phyloP scores from a whole-genome alignment of 2,888 invertebrate species.

The Cactoblastis cactorum region DNA sequence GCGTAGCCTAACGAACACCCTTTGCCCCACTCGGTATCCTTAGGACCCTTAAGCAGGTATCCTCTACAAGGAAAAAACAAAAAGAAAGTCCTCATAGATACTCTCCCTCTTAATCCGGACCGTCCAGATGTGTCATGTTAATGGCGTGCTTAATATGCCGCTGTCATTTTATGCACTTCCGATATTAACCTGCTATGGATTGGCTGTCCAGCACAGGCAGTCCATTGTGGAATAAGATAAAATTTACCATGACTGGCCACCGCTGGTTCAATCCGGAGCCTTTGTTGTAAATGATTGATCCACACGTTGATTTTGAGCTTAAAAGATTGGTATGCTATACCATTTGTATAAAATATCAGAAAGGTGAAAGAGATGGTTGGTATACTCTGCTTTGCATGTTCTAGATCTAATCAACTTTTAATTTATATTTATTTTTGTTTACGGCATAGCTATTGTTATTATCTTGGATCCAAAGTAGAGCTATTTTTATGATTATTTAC shows the following conservation, averaged over 20 bases:
- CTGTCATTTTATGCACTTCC: slow-evolving; percentile 50
- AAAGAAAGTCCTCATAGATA: background rate
- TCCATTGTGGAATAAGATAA: slow-evolving; percentile 4
- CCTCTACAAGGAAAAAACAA: background rate
- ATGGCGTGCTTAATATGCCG: slow-evolving; percentile 36
- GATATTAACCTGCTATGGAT: slow-evolving; percentile 36
- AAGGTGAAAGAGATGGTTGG: background rate
- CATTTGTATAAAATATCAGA: background rate
- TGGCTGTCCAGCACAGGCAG: background rate
- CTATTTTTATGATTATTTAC: too few relatives aligned
- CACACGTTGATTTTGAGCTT: background rate
- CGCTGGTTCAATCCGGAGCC: background rate
- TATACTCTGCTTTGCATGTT: too few relatives aligned
- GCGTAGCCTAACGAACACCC: too few relatives aligned
- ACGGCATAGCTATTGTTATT: too few relatives aligned
- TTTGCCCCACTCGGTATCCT: too few relatives aligned
- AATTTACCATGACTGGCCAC: background rate
- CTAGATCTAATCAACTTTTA: too few relatives aligned
- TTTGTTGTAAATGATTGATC: background rate
- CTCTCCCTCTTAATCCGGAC: background rate
- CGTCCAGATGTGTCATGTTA: slow-evolving; percentile 32
- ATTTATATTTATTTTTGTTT: too few relatives aligned
- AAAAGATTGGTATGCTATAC: background rate
- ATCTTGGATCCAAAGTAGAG: too few relatives aligned
- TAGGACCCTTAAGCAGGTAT: too few relatives aligned